Conservation (phyloP, 1,140 invertebrate species). For the Goniozus legneri region DNA sequence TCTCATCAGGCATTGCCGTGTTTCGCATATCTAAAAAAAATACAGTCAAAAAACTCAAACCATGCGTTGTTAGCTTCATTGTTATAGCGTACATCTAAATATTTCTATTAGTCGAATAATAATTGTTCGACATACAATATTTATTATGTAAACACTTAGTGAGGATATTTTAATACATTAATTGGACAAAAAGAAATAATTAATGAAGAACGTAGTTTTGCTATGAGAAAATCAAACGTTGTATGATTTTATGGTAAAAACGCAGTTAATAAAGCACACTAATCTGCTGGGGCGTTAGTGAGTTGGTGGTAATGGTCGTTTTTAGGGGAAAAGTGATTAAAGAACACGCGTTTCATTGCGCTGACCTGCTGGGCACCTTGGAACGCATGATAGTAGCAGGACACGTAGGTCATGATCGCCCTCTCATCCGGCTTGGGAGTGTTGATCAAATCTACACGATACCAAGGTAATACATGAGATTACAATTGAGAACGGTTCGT, state of each 20-base stretch:
- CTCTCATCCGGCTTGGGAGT: slow-evolving; percentile 96
- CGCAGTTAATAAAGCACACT: slow-evolving; percentile 6
- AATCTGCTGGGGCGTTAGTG: not conserved
- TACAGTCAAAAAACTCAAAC: slow-evolving; percentile 48
- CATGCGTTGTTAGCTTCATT: slow-evolving; percentile 46
- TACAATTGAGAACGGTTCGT: slow-evolving; percentile 4
- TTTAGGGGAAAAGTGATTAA: slow-evolving; percentile 8
- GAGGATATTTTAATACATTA: too few relatives aligned
- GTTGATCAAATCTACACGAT: slow-evolving; percentile 88
- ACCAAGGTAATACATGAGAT: slow-evolving; percentile 26
- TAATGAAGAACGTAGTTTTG: too few relatives aligned
- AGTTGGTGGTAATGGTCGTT: slow-evolving; percentile 9
- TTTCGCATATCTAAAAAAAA: slow-evolving; percentile 93
- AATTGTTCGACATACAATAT: too few relatives aligned
- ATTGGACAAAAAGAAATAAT: too few relatives aligned
- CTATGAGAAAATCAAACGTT: too few relatives aligned
- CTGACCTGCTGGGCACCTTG: slow-evolving; percentile 96
- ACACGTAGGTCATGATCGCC: slow-evolving; percentile 98
- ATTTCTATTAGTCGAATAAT: too few relatives aligned
- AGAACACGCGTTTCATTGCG: slow-evolving; percentile 55
- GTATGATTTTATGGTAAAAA: too few relatives aligned
- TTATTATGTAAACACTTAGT: too few relatives aligned
- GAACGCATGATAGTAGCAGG: slow-evolving; percentile 98
- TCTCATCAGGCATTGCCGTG: slow-evolving; percentile 96
- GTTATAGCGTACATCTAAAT: not conserved